Evolutionary conservation across 2,797 vertebrate species (phyloP).

Genomic region (Nannoperca obscura): DNA sequence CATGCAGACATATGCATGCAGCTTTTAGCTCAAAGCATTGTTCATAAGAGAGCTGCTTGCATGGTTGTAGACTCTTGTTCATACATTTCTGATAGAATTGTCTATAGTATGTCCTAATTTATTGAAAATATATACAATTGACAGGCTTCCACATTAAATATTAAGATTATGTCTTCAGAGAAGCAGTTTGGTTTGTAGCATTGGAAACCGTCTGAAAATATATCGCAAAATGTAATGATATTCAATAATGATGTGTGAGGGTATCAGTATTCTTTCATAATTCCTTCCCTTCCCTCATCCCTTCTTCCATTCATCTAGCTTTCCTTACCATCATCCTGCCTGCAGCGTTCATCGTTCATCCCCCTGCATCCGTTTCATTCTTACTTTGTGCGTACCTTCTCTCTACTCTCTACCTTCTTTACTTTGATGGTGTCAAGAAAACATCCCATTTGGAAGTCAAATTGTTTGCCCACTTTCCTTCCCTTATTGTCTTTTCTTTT

Average conservation of each 20-base stretch:
- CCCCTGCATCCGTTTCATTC: constrained; percentile 50
- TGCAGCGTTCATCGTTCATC: constrained; percentile 59
- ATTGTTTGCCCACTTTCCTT: not conserved
- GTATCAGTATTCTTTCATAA: constrained; percentile 37
- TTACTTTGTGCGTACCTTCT: constrained; percentile 45
- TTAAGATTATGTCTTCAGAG: not conserved
- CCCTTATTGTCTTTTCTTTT: not conserved
- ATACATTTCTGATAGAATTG: too few species aligned
- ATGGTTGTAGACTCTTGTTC: too few species aligned
- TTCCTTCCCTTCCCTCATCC: constrained; percentile 18
- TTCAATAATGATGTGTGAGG: not conserved
- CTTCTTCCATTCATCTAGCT: constrained; percentile 36
- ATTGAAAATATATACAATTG: too few species aligned
- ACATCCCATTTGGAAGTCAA: not conserved
- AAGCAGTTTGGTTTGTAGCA: not conserved
- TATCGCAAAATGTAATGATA: not conserved
- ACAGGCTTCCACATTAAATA: too few species aligned
- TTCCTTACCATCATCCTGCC: constrained; percentile 46
- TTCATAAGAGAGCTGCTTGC: too few species aligned
- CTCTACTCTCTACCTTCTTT: too few species aligned
- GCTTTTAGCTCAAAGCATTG: too few species aligned
- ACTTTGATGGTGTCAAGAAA: constrained; percentile 16
- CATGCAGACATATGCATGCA: too few species aligned
- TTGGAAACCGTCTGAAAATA: not conserved
- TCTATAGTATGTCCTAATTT: not conserved